Percentiles rank a stretch among this genome's conserved stretches.
Evolutionary conservation across 2,113 vertebrate genomes (phyloP).

Genomic region (Psilopogon haemacephalus): DNA sequence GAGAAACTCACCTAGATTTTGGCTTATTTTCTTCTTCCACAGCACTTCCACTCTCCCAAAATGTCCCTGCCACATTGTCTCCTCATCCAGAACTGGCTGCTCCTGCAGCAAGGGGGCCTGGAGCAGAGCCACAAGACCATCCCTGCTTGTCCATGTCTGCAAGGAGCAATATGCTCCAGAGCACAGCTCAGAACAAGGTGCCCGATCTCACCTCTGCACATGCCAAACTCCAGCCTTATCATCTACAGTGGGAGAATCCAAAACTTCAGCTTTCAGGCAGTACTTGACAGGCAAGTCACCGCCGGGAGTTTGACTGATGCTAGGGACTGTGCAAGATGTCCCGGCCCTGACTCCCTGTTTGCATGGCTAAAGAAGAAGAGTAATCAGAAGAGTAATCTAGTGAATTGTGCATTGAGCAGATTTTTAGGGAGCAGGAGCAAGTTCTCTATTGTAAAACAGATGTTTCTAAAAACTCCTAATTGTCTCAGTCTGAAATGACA

Average conservation of each 20-base stretch:
- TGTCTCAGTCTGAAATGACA: background rate
- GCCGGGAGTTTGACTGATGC: background rate
- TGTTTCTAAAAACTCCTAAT: background rate
- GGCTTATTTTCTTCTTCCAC: background rate
- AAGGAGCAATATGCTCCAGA: background rate
- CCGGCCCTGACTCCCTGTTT: background rate
- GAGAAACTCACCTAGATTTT: background rate
- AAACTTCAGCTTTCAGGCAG: background rate
- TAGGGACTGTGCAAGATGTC: background rate
- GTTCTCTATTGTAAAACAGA: background rate
- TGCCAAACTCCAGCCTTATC: background rate
- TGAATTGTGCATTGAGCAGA: background rate
- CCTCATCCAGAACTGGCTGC: background rate
- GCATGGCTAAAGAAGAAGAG: background rate
- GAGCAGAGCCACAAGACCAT: background rate
- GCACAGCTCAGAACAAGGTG: background rate
- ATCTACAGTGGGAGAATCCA: background rate
- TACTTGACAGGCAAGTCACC: background rate
- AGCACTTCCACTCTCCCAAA: background rate
- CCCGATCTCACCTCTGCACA: background rate
- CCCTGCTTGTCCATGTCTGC: background rate
- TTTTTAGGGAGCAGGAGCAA: background rate
- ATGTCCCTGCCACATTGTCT: background rate
- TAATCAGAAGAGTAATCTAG: background rate
- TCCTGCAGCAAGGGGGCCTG: accelerated